phyloP scores from a whole-genome alignment of 2,113 vertebrate species.

The Platysternon megacephalum region DNA sequence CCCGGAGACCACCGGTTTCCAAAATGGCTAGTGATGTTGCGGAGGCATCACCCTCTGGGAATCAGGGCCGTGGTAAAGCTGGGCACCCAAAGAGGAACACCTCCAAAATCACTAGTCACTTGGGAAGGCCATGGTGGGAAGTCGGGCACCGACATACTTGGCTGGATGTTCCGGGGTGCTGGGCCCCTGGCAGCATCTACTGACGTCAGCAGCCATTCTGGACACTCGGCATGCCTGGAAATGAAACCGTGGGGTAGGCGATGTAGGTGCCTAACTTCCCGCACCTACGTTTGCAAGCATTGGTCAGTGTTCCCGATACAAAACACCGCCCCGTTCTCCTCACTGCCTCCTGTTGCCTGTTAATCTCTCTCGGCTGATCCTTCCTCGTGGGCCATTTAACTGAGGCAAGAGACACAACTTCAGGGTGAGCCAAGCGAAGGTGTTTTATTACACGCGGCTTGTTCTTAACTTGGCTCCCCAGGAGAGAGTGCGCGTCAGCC shows the following conservation, averaged over 20 bases:
- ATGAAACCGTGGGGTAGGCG: neutral
- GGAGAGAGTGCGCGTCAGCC: neutral
- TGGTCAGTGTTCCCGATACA: neutral
- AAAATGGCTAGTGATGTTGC: fast-evolving
- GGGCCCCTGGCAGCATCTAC: neutral
- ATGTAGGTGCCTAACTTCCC: neutral
- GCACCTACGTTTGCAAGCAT: neutral
- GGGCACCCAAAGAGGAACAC: fast-evolving
- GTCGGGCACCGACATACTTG: fast-evolving
- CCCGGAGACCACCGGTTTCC: neutral
- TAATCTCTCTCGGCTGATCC: fast-evolving
- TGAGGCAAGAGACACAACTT: fast-evolving
- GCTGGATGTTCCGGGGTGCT: fast-evolving
- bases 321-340: neutral
- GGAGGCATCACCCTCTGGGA: fast-evolving
- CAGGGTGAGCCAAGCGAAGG: no score
- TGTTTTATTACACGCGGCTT: neutral
- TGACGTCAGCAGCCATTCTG: neutral
- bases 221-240: neutral
- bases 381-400: neutral
- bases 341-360: fast-evolving
- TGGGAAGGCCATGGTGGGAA: fast-evolving
- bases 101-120: fast-evolving
- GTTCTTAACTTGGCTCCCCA: neutral
- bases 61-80: fast-evolving